A percentile compares a stretch with the other conserved stretches of the same genome.
Conservation (phyloP, 2,113 vertebrate species). For the Leucopsar rothschildi region DNA sequence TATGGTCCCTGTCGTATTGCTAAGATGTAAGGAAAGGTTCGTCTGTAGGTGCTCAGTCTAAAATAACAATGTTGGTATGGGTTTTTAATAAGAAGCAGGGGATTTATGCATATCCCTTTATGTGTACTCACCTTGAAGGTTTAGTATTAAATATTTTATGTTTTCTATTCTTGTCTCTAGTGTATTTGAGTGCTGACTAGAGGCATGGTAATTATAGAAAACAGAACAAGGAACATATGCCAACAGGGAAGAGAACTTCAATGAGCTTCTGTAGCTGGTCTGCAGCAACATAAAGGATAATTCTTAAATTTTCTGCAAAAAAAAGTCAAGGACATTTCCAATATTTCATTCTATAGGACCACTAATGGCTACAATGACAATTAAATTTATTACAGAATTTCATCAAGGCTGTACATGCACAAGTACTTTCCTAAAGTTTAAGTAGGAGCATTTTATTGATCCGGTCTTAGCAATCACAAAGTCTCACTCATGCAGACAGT, state of each 20-base stretch:
- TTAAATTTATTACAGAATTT: background rate
- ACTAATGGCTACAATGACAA: background rate
- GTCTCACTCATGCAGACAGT: background rate
- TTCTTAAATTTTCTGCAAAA: background rate
- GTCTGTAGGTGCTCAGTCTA: background rate
- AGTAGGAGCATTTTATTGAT: background rate
- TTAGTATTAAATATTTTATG: conserved; percentile 18
- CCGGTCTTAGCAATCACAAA: background rate
- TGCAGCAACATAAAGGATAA: background rate
- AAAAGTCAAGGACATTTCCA: background rate
- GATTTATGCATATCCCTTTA: background rate
- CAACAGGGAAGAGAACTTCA: background rate
- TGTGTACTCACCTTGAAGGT: background rate
- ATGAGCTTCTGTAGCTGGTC: background rate
- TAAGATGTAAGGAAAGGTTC: background rate
- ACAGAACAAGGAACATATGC: background rate
- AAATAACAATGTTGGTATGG: background rate
- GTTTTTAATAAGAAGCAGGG: background rate
- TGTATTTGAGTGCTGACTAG: background rate
- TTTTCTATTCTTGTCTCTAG: background rate
- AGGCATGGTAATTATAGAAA: background rate
- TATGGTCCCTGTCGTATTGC: background rate
- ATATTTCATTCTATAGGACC: background rate
- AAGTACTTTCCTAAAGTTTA: background rate
- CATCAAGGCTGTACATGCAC: background rate